A percentile compares a stretch with the other conserved stretches of the same genome.
Evolutionary conservation across 2,113 vertebrate species (phyloP).

Genomic region (Paracanthobrama guichenoti): DNA sequence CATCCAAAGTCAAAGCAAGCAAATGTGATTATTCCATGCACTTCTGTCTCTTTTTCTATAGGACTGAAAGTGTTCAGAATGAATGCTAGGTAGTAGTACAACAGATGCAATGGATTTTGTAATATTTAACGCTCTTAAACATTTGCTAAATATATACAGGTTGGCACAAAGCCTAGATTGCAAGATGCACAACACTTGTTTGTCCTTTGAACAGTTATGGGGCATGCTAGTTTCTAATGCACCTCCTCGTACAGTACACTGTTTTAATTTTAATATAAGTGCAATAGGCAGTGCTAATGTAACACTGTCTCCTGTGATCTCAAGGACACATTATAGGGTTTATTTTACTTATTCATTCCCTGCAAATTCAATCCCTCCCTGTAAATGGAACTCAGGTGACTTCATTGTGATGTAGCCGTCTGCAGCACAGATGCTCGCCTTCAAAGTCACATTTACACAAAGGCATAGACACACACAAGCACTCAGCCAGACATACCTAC

Average conservation of each 20-base stretch:
- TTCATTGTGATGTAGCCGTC: conserved; percentile 34
- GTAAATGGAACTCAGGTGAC: conserved; percentile 37
- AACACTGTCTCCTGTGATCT: background rate
- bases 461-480: background rate
- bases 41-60: background rate
- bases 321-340: background rate
- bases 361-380: conserved; percentile 12
- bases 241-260: background rate
- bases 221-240: background rate
- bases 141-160: background rate
- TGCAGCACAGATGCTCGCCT: conserved; percentile 28
- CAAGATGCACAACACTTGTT: conserved; percentile 6
- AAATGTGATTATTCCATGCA: background rate
- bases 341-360: conserved; percentile 31
- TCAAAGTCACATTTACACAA: conserved; percentile 42
- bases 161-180: conserved; percentile 1
- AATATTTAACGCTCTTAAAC: background rate
- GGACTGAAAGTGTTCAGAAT: background rate
- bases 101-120: background rate
- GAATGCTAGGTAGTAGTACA: background rate
- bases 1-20: background rate
- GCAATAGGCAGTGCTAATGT: conserved; percentile 4
- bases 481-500: background rate
- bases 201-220: background rate
- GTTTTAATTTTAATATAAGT: background rate